These are phyloP conservation scores for Zonitis immaculata DNA, from an alignment of 2,888 invertebrate genomes.

Conservation along the genomic window DNA sequence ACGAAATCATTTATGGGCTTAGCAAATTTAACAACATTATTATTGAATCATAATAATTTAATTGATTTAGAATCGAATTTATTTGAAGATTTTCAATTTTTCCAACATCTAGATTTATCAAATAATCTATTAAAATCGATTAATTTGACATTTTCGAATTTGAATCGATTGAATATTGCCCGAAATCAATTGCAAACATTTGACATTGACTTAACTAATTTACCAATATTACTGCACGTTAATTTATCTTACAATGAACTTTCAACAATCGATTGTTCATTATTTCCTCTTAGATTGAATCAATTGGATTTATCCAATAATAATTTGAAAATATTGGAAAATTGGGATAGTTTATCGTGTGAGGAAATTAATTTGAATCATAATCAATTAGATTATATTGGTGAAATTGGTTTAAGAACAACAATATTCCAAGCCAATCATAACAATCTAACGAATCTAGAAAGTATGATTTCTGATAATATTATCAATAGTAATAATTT, in stretches of 20 bases:
- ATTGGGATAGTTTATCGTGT: neutral
- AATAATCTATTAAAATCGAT: neutral
- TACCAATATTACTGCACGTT: neutral
- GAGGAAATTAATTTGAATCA: neutral
- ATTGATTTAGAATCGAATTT: neutral
- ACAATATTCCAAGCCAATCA: neutral
- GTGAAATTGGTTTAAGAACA: neutral
- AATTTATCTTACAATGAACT: constrained; percentile 3
- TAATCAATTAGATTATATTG: neutral
- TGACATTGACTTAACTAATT: neutral
- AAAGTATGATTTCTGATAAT: neutral
- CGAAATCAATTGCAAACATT: neutral
- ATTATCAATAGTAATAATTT: neutral
- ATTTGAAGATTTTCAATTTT: neutral
- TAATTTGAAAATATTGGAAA: neutral
- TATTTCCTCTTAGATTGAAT: neutral
- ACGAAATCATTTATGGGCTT: constrained; percentile 1
- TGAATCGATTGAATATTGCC: neutral
- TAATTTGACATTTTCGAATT: neutral
- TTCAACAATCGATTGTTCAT: neutral
- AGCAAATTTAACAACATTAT: neutral
- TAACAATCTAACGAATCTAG: neutral
- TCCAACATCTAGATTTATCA: constrained; percentile 1
- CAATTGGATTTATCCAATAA: constrained; percentile 3
- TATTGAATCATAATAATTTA: constrained; percentile 5